Evolutionary conservation across 2,113 vertebrate species (phyloP).

Genomic region (Diglossa brunneiventris): DNA sequence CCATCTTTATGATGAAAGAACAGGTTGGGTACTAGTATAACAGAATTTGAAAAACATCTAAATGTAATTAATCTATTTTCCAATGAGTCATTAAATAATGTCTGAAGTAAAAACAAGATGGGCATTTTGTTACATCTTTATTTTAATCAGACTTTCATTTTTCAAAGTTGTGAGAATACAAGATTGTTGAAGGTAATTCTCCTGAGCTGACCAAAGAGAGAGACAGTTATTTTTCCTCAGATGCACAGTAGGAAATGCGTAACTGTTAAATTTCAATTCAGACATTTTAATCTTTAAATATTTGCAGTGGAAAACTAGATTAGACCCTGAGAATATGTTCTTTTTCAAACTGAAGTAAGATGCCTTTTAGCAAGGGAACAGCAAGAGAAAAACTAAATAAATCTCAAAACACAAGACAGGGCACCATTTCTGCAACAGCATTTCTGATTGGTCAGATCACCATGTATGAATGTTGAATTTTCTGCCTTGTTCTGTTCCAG

Average conservation of each 20-base stretch:
- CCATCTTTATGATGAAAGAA: not conserved
- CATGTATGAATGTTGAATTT: not conserved
- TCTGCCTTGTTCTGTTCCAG: constrained; percentile 75
- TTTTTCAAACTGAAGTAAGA: not conserved
- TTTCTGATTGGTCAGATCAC: not conserved
- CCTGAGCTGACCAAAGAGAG: not conserved
- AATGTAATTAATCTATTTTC: not conserved
- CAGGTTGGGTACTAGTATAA: not conserved
- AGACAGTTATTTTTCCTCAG: not conserved
- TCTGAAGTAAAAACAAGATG: not conserved
- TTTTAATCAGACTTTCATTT: not conserved
- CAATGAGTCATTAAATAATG: not conserved
- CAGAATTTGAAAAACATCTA: not conserved
- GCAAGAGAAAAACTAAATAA: not conserved
- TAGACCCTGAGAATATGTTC: not conserved
- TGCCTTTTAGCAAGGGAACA: not conserved
- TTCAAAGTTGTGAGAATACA: not conserved
- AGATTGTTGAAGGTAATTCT: not conserved
- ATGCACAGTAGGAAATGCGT: not conserved
- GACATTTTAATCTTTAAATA: not conserved
- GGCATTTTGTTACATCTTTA: not conserved
- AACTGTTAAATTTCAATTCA: not conserved
- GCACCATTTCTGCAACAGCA: not conserved
- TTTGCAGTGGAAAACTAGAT: not conserved
- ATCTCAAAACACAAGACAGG: not conserved